phyloP scores from a whole-genome alignment of 2,888 invertebrate species.

The Drepana falcataria region DNA sequence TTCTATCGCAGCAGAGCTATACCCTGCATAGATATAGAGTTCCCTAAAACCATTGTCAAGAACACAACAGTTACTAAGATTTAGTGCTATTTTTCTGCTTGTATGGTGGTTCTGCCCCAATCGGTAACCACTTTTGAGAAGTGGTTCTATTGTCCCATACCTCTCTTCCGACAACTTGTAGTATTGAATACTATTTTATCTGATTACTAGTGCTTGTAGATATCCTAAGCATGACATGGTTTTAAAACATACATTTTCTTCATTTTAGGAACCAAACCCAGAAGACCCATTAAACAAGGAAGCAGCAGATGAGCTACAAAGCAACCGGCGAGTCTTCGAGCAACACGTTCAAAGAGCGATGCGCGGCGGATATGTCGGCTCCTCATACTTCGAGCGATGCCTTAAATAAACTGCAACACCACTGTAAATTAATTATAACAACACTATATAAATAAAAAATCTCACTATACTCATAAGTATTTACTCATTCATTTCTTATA shows the following conservation, averaged over 20 bases:
- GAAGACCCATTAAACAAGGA: constrained; percentile 99
- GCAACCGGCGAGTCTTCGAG: constrained; percentile 95
- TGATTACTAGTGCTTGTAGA: too few species aligned
- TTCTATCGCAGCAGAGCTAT: too few species aligned
- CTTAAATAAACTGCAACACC: constrained; percentile 85
- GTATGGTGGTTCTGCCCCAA: too few species aligned
- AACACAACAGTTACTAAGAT: too few species aligned
- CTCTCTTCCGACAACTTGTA: too few species aligned
- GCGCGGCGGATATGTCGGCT: constrained; percentile 96
- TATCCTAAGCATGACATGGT: not conserved
- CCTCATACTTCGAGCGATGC: constrained; percentile 96
- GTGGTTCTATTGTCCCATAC: too few species aligned
- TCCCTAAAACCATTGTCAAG: too few species aligned
- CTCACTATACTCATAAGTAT: constrained; percentile 56
- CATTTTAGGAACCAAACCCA: constrained; percentile 94
- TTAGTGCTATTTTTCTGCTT: too few species aligned
- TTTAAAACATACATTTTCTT: not conserved
- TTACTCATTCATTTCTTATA: constrained; percentile 25
- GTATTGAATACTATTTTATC: too few species aligned
- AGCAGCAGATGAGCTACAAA: constrained; percentile 97
- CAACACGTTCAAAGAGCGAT: constrained; percentile 97
- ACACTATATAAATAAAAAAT: constrained; percentile 66
- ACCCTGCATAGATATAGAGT: too few species aligned
- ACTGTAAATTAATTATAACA: constrained; percentile 56
- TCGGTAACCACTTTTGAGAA: too few species aligned